Conservation (phyloP, 1,140 invertebrate species). For the Scaptomyza graminum region DNA sequence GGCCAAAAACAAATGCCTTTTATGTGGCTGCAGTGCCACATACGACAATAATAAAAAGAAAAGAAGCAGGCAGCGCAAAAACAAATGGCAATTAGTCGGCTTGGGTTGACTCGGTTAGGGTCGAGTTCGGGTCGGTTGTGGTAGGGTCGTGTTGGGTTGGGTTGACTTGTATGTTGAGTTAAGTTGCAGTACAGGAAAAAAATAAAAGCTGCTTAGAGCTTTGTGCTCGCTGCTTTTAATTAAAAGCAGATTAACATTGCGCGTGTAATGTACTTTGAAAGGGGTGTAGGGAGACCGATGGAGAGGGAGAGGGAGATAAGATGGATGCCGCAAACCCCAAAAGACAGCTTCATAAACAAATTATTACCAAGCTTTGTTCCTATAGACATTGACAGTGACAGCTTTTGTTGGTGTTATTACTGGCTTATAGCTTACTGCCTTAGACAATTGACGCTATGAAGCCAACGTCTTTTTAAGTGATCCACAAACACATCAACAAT, state of each 20-base stretch:
- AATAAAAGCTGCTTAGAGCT: slow-evolving; percentile 68
- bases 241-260: slow-evolving; percentile 79
- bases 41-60: slow-evolving; percentile 19
- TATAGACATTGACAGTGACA: slow-evolving; percentile 70
- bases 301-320: too few species aligned
- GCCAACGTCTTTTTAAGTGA: slow-evolving; percentile 66
- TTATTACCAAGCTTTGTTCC: slow-evolving; percentile 53
- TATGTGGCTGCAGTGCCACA: slow-evolving; percentile 15
- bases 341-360: slow-evolving; percentile 47
- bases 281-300: not conserved
- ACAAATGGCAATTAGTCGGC: slow-evolving; percentile 39
- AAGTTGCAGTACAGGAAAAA: not conserved
- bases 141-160: not conserved
- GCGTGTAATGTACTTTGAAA: slow-evolving; percentile 59
- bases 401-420: slow-evolving; percentile 2
- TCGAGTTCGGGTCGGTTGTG: not conserved
- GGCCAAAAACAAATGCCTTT: slow-evolving; percentile 57
- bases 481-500: not conserved
- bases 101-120: not conserved
- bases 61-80: slow-evolving; percentile 18
- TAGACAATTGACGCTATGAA: slow-evolving; percentile 64
- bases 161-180: not conserved
- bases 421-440: slow-evolving; percentile 44
- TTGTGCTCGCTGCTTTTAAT: slow-evolving; percentile 68
- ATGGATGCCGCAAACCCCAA: not conserved